phyloP scores from a whole-genome alignment of 2,888 invertebrate genomes.

The Habrosyne pyritoides region DNA sequence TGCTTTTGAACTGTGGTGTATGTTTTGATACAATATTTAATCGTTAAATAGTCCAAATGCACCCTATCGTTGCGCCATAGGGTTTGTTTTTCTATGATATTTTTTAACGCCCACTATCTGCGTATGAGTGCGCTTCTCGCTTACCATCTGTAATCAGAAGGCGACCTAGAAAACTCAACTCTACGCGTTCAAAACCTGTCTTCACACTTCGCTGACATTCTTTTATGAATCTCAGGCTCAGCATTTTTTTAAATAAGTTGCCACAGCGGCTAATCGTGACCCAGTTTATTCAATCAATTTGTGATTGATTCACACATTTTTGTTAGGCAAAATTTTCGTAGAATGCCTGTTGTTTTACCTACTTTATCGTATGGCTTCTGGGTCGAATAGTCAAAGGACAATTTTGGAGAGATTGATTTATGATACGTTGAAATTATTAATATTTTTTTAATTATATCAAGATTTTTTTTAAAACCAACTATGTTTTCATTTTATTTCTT shows the following conservation, averaged over 20 bases:
- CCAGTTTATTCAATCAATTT: neutral
- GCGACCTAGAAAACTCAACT: neutral
- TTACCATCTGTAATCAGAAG: neutral
- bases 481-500: too few relatives aligned
- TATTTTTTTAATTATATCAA: too few relatives aligned
- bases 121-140: neutral
- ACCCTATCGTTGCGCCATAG: too few relatives aligned
- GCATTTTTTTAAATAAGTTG: neutral
- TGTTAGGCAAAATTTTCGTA: too few relatives aligned
- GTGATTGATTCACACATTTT: neutral
- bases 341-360: neutral
- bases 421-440: too few relatives aligned
- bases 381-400: too few relatives aligned
- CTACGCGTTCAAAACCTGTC: neutral
- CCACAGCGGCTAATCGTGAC: neutral
- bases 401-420: neutral
- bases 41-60: too few relatives aligned
- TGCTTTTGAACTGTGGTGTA: too few relatives aligned
- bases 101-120: neutral
- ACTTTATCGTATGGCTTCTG: neutral
- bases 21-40: too few relatives aligned
- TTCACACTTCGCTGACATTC: neutral
- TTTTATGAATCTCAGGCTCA: neutral
- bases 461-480: too few relatives aligned
- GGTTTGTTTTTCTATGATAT: too few relatives aligned